Base-by-base conservation (phyloP, 2,888 invertebrate genomes). In the Nomada fabriciana region DNA sequence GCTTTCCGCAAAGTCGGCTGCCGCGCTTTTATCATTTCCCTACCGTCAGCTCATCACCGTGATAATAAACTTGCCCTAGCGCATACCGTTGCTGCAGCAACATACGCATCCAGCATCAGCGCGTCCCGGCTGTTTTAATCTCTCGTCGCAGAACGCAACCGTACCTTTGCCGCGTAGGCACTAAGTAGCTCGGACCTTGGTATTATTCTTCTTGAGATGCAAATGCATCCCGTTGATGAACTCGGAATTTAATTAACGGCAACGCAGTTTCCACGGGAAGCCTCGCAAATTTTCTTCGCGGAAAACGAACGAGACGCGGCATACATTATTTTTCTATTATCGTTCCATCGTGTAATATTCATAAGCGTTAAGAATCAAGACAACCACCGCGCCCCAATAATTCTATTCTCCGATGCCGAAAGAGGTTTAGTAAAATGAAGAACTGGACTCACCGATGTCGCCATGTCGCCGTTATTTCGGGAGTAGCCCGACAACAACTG, bases 401-500 rank as follows among this genome's bases (percentile, higher is more conserved):
- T 5, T 36, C 13, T n/a, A 57, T 11, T 13, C 18, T 15, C 2
- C 10, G 25, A 20, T 36, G 15, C 53, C 36, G 23, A 9, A 9
- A 15, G 20, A 5, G 20, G 18, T n/a, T n/a, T 10, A n/a, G 13
- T 9, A n/a, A n/a, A 60, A 9, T n/a, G 18, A 20, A 29, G 3
- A 4, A 50, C 36, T 20, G 13, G 29, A 90, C 93, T 93, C 86
- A 92, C 93, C 92, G 89, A 89, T 77, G 82, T 85, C 86, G 86
- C 88, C 92, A 92, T 93, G 79, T 88, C 88, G 84, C 82, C 83
- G 84, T 88, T 81, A 86, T 88, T 90, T 86, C 85, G 84, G 89
- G 78, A 47, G 85, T 86, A 83, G 85, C 84, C 87, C 86, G 82
- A 79, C 72, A 81, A 88, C 87, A 89, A 93, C 91, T 93, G 91